A percentile compares a stretch with the other conserved stretches of the same genome.
Conservation (phyloP, 2,888 invertebrate species). For the Andrena flavipes region DNA sequence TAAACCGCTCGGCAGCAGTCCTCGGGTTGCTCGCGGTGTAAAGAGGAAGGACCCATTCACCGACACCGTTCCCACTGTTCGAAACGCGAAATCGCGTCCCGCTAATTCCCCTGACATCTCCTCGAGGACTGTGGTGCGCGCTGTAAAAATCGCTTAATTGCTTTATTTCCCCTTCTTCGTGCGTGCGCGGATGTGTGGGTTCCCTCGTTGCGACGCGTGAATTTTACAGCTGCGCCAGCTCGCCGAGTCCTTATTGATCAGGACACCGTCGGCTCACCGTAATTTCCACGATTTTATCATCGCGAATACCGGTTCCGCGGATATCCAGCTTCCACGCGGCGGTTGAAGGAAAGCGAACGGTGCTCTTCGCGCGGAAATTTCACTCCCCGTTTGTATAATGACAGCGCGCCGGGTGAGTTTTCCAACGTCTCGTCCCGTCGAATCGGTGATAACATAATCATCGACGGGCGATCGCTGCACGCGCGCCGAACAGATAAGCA, state of each 20-base stretch:
- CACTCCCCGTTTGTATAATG: background rate
- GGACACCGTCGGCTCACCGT: background rate
- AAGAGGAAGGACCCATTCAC: slow-evolving; percentile 1
- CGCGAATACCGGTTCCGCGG: slow-evolving; percentile 26
- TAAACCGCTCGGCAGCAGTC: background rate
- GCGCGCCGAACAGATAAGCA: slow-evolving; percentile 27
- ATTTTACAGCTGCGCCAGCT: slow-evolving; percentile 32
- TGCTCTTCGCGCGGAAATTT: background rate
- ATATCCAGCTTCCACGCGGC: slow-evolving; percentile 10
- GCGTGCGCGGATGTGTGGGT: background rate
- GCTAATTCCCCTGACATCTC: slow-evolving; percentile 15
- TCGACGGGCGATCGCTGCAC: slow-evolving; percentile 41
- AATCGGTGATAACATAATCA: slow-evolving; percentile 54
- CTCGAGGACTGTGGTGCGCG: background rate
- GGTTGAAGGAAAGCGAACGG: background rate
- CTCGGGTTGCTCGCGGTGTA: background rate
- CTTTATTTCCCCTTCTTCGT: slow-evolving; percentile 19
- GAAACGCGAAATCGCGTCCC: background rate
- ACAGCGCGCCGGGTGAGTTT: slow-evolving; percentile 8
- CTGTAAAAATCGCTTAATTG: slow-evolving; percentile 21
- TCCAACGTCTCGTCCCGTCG: slow-evolving; percentile 19
- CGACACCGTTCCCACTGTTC: slow-evolving; percentile 3
- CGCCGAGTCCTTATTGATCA: slow-evolving; percentile 37
- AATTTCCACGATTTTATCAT: slow-evolving; percentile 15
- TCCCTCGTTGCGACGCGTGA: background rate